Evolutionary conservation across 37 sponge, comb jelly and placozoan species (phyloP), one percentile per base, ranked within the genome.

Genomic region (Tethya wilhelma): DNA sequence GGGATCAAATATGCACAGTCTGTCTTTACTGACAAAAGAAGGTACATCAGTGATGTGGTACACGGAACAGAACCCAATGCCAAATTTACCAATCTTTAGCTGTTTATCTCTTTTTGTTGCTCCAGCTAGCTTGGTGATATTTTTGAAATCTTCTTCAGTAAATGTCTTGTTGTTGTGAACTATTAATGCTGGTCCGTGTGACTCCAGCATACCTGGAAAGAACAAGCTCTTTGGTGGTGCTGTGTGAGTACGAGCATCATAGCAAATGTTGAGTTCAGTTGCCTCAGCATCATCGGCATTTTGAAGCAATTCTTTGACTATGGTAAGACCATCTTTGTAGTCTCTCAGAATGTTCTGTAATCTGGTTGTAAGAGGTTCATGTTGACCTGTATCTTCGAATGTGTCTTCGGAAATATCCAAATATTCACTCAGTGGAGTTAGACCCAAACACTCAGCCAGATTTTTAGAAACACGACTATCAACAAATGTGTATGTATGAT

Each of bases 241-340:
- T 25, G 44, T 34, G 44, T 87, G 88, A 1, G 12, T 29, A 1
- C 92, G 66, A 49, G 63, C 45, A 60, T 91, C 92, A 43, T 56
- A 83, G 56, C 84, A 66, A 40, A 91, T 73, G 31, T 82, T 78
- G 38, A 91, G 46, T 59, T 87, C 84, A 8, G 87, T 87, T 14
- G 92, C 92, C 17, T 64, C 92, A 32, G 92, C 92, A 91, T 91
- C 92, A 56, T 91, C 92, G 23, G 92, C 92, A 87, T 91, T 91
- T 62, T 91, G 92, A 56, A 91, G 33, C 38, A 91, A 53, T 67
- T 91, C 92, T 69, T 91, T 87, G 34, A 87, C 64, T 33, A 91
- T 87, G 1, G 82, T 85, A 1, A 87, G 60, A 4, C 87, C 88
- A 76, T 86, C 92, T 70, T 86, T 81, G 84, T 91, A 91, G 33